These are phyloP conservation scores for Cistogaster globosa DNA, from an alignment of 2,888 invertebrate genomes.

Conservation along the genomic window DNA sequence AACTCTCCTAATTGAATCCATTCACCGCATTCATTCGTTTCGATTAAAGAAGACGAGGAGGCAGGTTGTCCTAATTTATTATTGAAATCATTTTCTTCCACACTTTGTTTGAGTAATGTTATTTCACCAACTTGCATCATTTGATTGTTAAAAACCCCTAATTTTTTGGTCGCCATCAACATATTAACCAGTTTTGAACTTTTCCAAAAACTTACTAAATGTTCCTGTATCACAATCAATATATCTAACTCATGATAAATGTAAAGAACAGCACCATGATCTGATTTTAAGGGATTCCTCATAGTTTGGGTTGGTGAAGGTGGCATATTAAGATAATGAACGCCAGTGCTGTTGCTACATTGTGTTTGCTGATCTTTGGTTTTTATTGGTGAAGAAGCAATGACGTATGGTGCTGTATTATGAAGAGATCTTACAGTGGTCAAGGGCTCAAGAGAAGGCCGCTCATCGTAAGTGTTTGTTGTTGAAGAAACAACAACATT, in stretches of 20 bases:
- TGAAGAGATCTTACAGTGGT: conserved; percentile 22
- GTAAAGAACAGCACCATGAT: conserved; percentile 78
- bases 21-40: conserved; percentile 63
- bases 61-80: conserved; percentile 50
- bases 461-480: conserved; percentile 72
- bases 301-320: conserved; percentile 71
- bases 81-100: conserved; percentile 23
- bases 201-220: conserved; percentile 80
- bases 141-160: not conserved
- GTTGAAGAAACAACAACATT: conserved; percentile 71
- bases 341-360: conserved; percentile 36
- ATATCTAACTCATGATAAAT: conserved; percentile 80
- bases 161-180: conserved; percentile 64
- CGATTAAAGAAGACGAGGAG: conserved; percentile 12
- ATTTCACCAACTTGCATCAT: conserved; percentile 39
- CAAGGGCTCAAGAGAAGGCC: conserved; percentile 28
- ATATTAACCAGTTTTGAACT: conserved; percentile 78
- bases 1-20: conserved; percentile 80
- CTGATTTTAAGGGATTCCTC: conserved; percentile 79
- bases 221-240: conserved; percentile 80
- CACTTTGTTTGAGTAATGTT: conserved; percentile 19
- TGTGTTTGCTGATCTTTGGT: conserved; percentile 72
- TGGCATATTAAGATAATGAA: conserved; percentile 74
- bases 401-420: conserved; percentile 32
- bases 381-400: conserved; percentile 35